A percentile compares a stretch with the other conserved stretches of the same genome.
Evolutionary conservation across 2,888 invertebrate species (phyloP).

Genomic region (Invenusta paracnida): DNA sequence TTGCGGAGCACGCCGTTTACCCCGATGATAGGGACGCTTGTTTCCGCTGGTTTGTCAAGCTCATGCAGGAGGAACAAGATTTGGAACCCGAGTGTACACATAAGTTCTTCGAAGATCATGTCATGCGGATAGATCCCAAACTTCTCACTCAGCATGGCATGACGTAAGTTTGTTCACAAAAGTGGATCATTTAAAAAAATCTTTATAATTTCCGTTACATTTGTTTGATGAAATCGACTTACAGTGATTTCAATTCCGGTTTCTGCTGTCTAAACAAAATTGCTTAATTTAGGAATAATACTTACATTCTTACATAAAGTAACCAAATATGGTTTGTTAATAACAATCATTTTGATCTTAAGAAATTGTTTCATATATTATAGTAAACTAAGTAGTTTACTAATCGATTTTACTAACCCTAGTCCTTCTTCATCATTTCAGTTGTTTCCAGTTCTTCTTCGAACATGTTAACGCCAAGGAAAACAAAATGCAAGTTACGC

Average conservation of each 20-base stretch:
- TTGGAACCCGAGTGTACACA: constrained; percentile 88
- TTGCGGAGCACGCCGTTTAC: constrained; percentile 87
- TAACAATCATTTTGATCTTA: too few species aligned
- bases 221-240: too few species aligned
- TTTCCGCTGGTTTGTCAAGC: constrained; percentile 93
- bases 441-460: constrained; percentile 74
- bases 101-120: constrained; percentile 90
- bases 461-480: constrained; percentile 91
- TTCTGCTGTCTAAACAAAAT: too few species aligned
- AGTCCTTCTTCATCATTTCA: constrained; percentile 47
- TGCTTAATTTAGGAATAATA: too few species aligned
- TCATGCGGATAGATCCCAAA: constrained; percentile 82
- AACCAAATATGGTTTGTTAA: too few species aligned
- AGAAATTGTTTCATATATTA: too few species aligned
- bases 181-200: too few species aligned
- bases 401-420: too few species aligned
- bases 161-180: constrained; percentile 68
- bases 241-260: too few species aligned
- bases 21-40: constrained; percentile 87
- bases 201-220: too few species aligned
- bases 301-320: too few species aligned
- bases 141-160: constrained; percentile 89
- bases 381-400: too few species aligned
- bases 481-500: constrained; percentile 79
- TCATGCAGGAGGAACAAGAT: constrained; percentile 78